Evolutionary conservation across 2,113 vertebrate species (phyloP).

Genomic region (Ochotona curzoniae): DNA sequence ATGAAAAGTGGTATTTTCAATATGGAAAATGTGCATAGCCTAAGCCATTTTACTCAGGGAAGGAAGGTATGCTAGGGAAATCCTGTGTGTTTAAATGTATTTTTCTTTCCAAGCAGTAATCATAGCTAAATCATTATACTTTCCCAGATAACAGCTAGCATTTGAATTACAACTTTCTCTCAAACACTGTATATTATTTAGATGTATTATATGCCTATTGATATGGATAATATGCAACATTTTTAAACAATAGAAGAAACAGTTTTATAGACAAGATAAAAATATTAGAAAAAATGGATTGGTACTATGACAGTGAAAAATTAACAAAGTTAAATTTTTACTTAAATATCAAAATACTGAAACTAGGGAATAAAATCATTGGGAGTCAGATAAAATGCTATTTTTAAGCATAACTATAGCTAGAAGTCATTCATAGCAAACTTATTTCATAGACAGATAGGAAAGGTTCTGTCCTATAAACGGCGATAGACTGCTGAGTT

Average conservation of each 20-base stretch:
- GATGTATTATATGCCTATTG: neutral
- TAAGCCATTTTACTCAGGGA: slow-evolving; percentile 10
- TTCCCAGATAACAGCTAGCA: neutral
- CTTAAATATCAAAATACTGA: slow-evolving; percentile 1
- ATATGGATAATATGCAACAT: neutral
- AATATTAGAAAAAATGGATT: slow-evolving; percentile 2
- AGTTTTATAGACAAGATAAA: neutral
- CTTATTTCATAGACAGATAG: neutral
- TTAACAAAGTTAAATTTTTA: neutral
- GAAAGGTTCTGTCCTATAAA: slow-evolving; percentile 34
- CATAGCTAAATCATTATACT: neutral
- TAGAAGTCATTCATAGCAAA: neutral
- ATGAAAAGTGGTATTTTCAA: neutral
- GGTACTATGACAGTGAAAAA: neutral
- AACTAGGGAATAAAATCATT: neutral
- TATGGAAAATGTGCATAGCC: neutral
- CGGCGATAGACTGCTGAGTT: neutral
- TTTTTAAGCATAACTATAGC: neutral
- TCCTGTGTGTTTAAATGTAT: neutral
- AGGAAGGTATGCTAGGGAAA: neutral
- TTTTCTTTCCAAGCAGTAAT: neutral
- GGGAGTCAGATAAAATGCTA: neutral
- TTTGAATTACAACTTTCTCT: neutral
- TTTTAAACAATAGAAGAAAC: neutral
- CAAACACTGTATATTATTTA: neutral